Percentiles rank a stretch among this genome's conserved stretches.
phyloP scores from a whole-genome alignment of 2,113 vertebrate genomes.

The Pseudopipra pipra region DNA sequence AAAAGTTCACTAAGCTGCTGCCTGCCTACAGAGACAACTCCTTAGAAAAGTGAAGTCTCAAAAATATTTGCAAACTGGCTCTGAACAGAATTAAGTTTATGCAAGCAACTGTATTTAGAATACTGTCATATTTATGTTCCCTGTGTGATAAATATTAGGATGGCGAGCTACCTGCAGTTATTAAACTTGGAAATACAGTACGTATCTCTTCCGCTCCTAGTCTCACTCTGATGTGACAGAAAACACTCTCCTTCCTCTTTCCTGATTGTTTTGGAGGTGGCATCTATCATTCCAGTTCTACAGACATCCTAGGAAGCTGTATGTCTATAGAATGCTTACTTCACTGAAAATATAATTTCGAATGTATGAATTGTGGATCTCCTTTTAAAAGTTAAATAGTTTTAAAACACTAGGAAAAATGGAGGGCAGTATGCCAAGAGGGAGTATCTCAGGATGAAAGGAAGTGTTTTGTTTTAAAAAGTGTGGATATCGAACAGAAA shows the following conservation, averaged over 20 bases:
- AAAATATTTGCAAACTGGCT: not conserved
- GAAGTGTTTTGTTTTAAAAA: not conserved
- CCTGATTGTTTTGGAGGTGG: not conserved
- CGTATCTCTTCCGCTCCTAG: not conserved
- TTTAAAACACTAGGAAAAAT: not conserved
- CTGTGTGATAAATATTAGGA: not conserved
- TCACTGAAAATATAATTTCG: not conserved
- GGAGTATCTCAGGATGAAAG: not conserved
- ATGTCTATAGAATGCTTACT: not conserved
- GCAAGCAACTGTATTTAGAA: not conserved
- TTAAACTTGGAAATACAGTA: not conserved
- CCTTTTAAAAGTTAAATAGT: not conserved
- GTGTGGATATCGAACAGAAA: not conserved
- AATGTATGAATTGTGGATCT: rapidly evolving
- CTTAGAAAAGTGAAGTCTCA: not conserved
- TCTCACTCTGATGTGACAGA: not conserved
- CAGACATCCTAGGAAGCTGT: not conserved
- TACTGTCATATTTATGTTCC: not conserved
- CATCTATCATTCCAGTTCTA: not conserved
- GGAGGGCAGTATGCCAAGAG: not conserved
- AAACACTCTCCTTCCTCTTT: not conserved
- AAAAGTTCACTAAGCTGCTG: not conserved
- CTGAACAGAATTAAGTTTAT: not conserved
- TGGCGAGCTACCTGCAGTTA: not conserved
- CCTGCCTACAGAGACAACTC: not conserved